phyloP scores from a whole-genome alignment of 2,113 vertebrate genomes.

The Callochromis pleurospilus region DNA sequence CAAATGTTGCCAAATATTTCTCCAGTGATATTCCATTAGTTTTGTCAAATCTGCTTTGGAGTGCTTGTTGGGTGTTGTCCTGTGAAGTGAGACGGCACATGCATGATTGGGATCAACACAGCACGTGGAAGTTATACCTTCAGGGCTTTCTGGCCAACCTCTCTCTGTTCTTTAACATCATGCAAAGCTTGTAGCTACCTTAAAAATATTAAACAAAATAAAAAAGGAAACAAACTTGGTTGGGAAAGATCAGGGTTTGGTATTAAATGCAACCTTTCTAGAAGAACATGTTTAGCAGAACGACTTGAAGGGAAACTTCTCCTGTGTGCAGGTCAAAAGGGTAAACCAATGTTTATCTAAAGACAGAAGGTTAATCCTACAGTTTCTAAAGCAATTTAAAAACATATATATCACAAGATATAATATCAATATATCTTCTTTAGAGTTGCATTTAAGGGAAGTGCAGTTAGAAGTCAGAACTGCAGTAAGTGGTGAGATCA shows the following conservation, averaged over 20 bases:
- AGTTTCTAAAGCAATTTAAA: background rate
- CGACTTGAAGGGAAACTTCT: background rate
- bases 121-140: background rate
- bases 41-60: background rate
- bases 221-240: background rate
- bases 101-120: background rate
- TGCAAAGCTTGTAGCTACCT: background rate
- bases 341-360: background rate
- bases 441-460: background rate
- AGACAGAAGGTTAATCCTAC: background rate
- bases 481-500: background rate
- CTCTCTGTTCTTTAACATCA: background rate
- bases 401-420: background rate
- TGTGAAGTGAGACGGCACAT: background rate
- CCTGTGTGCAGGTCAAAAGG: background rate
- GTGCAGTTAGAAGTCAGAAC: background rate
- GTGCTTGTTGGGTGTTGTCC: background rate
- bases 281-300: background rate
- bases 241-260: background rate
- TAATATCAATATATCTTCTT: background rate
- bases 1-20: background rate
- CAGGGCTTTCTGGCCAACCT: background rate
- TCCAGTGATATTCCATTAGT: background rate
- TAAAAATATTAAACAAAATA: background rate
- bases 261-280: background rate